These are phyloP conservation scores for Lordiphosa clarofinis DNA, from an alignment of 1,140 invertebrate species.

Conservation along the genomic window DNA sequence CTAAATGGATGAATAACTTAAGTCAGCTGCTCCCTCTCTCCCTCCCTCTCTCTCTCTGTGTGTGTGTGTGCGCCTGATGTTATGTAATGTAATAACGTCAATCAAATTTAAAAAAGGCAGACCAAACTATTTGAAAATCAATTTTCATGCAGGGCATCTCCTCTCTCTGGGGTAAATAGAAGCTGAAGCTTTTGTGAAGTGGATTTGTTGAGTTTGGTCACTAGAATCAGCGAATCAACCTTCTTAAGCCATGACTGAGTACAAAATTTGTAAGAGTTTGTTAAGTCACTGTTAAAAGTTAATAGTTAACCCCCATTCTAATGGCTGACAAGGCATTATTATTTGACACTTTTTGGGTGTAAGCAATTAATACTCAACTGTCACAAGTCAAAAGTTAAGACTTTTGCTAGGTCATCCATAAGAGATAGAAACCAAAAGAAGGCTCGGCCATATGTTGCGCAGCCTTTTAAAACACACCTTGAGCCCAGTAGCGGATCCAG, in stretches of 20 bases:
- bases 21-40: constrained; percentile 47
- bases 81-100: constrained; percentile 77
- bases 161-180: constrained; percentile 63
- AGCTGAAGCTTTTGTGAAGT: constrained; percentile 41
- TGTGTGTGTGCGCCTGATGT: constrained; percentile 42
- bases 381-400: too few species aligned
- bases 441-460: too few species aligned
- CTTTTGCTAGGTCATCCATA: too few species aligned
- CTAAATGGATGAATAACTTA: constrained; percentile 78
- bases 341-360: too few species aligned
- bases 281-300: constrained; percentile 13
- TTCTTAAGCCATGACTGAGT: constrained; percentile 48
- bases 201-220: constrained; percentile 47
- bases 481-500: too few species aligned
- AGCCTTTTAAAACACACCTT: too few species aligned
- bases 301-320: too few species aligned
- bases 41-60: constrained; percentile 14
- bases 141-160: constrained; percentile 47
- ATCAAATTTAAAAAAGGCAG: constrained; percentile 75
- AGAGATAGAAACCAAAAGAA: too few species aligned
- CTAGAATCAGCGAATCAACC: constrained; percentile 32
- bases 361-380: too few species aligned
- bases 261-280: constrained; percentile 31
- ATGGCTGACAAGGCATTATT: too few species aligned
- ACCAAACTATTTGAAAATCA: constrained; percentile 74